Evolutionary conservation across 2,888 invertebrate species (phyloP).

Genomic region (Nomada flava): DNA sequence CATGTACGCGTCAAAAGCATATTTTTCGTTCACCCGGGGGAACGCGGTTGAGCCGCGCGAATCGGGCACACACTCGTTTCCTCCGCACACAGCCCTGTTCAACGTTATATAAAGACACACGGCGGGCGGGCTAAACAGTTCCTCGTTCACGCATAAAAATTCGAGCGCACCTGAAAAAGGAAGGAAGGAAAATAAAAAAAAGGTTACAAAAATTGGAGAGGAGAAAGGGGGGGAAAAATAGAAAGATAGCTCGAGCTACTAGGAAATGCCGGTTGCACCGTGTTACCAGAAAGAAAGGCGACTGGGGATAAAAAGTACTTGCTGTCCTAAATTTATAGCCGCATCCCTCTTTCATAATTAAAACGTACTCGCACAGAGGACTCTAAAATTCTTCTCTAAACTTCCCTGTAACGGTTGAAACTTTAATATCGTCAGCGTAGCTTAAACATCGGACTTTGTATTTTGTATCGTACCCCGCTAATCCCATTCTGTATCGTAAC

Average conservation of each 20-base stretch:
- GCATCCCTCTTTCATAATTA: constrained; percentile 41
- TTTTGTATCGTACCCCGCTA: background rate
- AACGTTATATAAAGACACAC: constrained; percentile 1
- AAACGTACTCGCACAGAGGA: constrained; percentile 15
- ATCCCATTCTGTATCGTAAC: constrained; percentile 11
- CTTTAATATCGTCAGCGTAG: constrained; percentile 32
- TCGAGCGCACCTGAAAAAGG: background rate
- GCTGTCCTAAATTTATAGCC: constrained; percentile 32
- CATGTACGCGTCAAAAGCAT: constrained; percentile 38
- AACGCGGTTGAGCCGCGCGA: background rate
- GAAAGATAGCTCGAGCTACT: constrained; percentile 5
- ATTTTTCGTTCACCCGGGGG: constrained; percentile 39
- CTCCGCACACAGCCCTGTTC: background rate
- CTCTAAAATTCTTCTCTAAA: constrained; percentile 37
- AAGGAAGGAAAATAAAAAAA: background rate
- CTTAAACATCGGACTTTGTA: constrained; percentile 26
- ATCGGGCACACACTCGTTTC: constrained; percentile 19
- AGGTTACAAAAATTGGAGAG: background rate
- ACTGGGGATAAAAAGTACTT: background rate
- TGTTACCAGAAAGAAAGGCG: background rate
- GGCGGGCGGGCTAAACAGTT: background rate
- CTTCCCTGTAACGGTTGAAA: constrained; percentile 19
- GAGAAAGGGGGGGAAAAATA: background rate
- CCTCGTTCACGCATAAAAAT: constrained; percentile 11
- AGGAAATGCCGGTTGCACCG: background rate